Conservation (phyloP, 2,888 invertebrate species). For the Andrena flavipes region DNA sequence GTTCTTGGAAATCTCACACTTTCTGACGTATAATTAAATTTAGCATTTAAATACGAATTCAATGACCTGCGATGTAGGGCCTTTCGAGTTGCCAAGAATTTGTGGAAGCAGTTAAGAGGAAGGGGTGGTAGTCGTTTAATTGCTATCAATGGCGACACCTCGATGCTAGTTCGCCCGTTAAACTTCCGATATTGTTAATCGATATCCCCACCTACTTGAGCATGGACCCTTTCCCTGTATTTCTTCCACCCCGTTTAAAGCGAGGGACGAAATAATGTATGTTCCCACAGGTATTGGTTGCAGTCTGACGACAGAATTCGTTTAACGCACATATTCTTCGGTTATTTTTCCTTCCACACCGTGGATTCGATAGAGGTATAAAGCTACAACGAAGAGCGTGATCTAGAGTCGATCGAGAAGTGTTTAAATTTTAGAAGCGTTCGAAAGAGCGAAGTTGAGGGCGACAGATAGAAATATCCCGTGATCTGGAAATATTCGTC, state of each 20-base stretch:
- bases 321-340: constrained; percentile 1
- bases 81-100: no score
- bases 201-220: no score
- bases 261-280: constrained; percentile 31
- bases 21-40: no score
- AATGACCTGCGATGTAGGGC: no score
- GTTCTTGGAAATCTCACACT: no score
- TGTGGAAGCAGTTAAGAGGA: no score
- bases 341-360: not conserved
- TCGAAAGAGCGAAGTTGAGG: constrained; percentile 16
- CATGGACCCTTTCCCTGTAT: no score
- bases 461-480: constrained; percentile 9
- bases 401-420: constrained; percentile 4
- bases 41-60: no score
- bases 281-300: constrained; percentile 33
- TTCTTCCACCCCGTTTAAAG: constrained; percentile 5
- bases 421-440: constrained; percentile 17
- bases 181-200: no score
- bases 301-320: constrained; percentile 34
- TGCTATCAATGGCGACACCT: no score
- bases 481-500: constrained; percentile 5
- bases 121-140: no score
- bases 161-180: no score
- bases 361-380: not conserved
- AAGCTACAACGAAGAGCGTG: not conserved